Percentiles rank a stretch among this genome's conserved stretches.
phyloP scores from a whole-genome alignment of 2,888 invertebrate genomes.

The Amblyjoppa proteus region DNA sequence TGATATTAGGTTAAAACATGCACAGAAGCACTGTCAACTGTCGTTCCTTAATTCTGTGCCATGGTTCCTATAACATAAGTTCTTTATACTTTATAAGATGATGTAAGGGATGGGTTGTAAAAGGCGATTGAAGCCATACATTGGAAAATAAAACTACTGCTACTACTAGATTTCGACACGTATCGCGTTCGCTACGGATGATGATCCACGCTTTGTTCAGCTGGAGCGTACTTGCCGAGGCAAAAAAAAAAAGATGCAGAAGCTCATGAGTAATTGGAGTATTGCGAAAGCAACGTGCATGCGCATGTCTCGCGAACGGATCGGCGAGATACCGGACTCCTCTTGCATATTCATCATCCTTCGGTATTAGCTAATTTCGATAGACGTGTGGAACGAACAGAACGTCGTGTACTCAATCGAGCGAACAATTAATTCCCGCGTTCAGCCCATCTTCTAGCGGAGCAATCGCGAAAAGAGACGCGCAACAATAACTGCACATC shows the following conservation, averaged over 20 bases:
- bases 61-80: no score
- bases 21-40: no score
- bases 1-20: no score
- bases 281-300: conserved; percentile 49
- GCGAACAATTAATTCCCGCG: conserved; percentile 40
- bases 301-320: conserved; percentile 26
- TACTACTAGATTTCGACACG: conserved; percentile 30
- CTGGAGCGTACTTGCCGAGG: background rate
- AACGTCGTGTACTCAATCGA: conserved; percentile 28
- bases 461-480: conserved; percentile 34
- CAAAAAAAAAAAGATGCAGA: background rate
- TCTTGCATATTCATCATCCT: conserved; percentile 55
- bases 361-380: conserved; percentile 44
- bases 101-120: no score
- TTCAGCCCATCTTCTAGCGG: conserved; percentile 34
- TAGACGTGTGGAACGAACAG: conserved; percentile 31
- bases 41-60: no score
- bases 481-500: conserved; percentile 59
- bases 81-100: no score
- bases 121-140: no score
- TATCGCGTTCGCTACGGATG: conserved; percentile 34
- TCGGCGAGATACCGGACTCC: conserved; percentile 36
- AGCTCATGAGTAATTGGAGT: conserved; percentile 55
- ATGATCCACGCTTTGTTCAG: background rate
- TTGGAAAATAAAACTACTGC: no score